phyloP scores from a whole-genome alignment of 1,140 invertebrate species.

The Rhysida immarginata region DNA sequence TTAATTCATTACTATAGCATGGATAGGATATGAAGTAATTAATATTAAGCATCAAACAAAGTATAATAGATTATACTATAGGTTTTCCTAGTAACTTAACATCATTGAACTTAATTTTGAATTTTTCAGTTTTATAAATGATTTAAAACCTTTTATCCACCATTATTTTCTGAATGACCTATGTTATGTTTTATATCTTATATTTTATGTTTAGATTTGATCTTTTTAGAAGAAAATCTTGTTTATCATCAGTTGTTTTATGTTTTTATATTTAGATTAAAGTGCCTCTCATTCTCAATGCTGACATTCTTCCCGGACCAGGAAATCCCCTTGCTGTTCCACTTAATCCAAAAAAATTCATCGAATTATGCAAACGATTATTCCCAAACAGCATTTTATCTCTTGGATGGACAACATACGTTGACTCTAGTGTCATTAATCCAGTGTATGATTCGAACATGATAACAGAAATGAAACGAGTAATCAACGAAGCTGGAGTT shows the following conservation, averaged over 20 bases:
- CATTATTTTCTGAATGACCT: too few species aligned
- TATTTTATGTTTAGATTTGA: not conserved
- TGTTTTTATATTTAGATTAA: conserved; percentile 35
- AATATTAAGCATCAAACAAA: too few species aligned
- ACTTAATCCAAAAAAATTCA: conserved; percentile 51
- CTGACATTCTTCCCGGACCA: conserved; percentile 68
- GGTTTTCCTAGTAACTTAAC: too few species aligned
- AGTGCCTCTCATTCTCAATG: conserved; percentile 73
- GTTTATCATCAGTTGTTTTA: not conserved
- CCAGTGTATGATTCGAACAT: conserved; percentile 1
- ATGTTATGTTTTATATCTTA: not conserved
- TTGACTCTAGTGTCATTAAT: conserved; percentile 5
- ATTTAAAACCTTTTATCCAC: too few species aligned
- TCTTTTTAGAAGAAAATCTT: not conserved
- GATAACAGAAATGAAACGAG: conserved; percentile 51
- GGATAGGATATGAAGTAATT: too few species aligned
- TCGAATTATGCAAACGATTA: conserved; percentile 35
- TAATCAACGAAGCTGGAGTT: conserved; percentile 38
- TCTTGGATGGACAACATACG: conserved; percentile 67
- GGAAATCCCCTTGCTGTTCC: conserved; percentile 40
- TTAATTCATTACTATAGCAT: too few species aligned
- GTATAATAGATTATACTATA: too few species aligned
- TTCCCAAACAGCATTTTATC: conserved; percentile 55
- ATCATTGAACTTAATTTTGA: too few species aligned
- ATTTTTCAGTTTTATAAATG: too few species aligned